A percentile compares a stretch with the other conserved stretches of the same genome.
These are phyloP conservation scores for Dyspetes luteomarginatus DNA, from an alignment of 2,888 invertebrate species.

Conservation along the genomic window DNA sequence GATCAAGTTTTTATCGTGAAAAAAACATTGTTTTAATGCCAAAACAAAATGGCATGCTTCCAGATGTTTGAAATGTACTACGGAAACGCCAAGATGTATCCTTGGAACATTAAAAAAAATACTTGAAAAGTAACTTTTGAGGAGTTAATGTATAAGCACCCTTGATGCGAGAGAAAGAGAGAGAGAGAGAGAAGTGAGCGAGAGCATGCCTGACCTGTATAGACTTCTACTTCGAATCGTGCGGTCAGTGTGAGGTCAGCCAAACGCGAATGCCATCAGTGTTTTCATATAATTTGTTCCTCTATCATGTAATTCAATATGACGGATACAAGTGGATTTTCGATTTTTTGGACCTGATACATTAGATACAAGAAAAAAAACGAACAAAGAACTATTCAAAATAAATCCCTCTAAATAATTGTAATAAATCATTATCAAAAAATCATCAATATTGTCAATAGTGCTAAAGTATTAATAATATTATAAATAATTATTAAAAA, in stretches of 20 bases:
- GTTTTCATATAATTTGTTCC: neutral
- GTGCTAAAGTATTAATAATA: too few species aligned
- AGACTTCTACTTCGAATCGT: constrained; percentile 7
- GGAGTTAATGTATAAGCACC: too few species aligned
- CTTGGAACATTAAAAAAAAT: too few species aligned
- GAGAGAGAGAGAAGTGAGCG: too few species aligned
- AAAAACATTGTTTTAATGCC: neutral
- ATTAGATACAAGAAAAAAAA: too few species aligned
- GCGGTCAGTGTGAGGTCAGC: constrained; percentile 13
- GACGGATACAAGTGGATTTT: neutral
- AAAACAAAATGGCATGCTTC: neutral
- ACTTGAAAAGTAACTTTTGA: too few species aligned
- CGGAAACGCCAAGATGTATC: neutral
- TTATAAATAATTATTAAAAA: too few species aligned
- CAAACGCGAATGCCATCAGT: neutral
- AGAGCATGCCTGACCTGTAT: constrained; percentile 39
- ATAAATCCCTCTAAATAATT: too few species aligned
- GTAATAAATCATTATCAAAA: too few species aligned
- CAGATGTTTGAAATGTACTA: neutral
- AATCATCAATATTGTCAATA: too few species aligned
- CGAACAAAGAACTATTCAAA: too few species aligned
- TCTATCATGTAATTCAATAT: neutral
- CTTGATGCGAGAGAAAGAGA: neutral
- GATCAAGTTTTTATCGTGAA: constrained; percentile 14
- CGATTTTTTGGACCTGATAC: too few species aligned